Base-by-base conservation (phyloP, 2,888 invertebrate genomes). In the Amblyjoppa proteus region DNA sequence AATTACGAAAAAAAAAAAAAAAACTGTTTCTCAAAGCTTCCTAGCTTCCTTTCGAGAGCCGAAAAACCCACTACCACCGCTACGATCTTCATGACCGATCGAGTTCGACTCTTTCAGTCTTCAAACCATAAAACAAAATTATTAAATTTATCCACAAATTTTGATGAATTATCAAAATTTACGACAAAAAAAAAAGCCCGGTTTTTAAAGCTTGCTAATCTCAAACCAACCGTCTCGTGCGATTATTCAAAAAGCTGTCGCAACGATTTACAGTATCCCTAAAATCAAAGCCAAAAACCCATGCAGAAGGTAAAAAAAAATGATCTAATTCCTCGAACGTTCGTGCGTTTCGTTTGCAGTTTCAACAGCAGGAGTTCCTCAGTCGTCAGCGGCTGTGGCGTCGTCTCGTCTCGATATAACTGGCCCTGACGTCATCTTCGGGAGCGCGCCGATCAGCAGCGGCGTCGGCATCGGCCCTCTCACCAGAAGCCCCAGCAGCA, bases 351-450 rank as follows among this genome's bases (percentile, higher is more conserved):
- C 53, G 20, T 83, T 49, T 73, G 79, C 87, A 87, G 85, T 82
- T 76, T 76, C 68, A 13, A 53, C 78, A 41, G 3, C 74, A 34
- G 53, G 56, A 51, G 64, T 61, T 71, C 61, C 56, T 45, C 53
- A 56, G 86, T 78, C 88, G 87, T 87, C 89, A 88, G 87, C 87
- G 73, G 77, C 89, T 49, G 66, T 81, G 61, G 71, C 83, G 84
- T 85, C 88, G 84, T 82, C 89, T 84, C 83, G 86, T 87, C 89
- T 90, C 88, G 90, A 91, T 89, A 88, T 89, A 89, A 88, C 87
- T 78, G 84, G 83, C 74, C 64, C 88, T 88, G 90, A 91, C 90
- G 90, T 88, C 88, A 89, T 82, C 78, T n/a, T 71, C 81, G 64
- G 45, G 79, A 85, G 20, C 79, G 69, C 66, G 81, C 56, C 51